Evolutionary conservation across 30 jellyfish, hydroid and myxozoan species (phyloP).

Genomic region (Cassiopea andromeda): DNA sequence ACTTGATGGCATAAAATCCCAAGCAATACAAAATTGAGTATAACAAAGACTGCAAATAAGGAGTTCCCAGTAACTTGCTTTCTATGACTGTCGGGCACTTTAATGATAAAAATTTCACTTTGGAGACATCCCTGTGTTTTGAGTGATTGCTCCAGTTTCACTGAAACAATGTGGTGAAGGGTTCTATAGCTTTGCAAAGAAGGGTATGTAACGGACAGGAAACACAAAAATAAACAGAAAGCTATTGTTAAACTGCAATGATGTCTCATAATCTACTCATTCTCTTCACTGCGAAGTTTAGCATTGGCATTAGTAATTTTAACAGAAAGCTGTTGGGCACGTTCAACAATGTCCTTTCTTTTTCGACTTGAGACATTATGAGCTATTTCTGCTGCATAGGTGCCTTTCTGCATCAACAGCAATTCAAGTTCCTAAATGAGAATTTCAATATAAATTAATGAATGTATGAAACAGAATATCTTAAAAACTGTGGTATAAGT

Average conservation of each 20-base stretch:
- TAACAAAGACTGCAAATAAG: too few relatives aligned
- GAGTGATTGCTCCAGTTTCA: too few relatives aligned
- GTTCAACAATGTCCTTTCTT: conserved; percentile 94
- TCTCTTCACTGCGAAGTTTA: conserved; percentile 93
- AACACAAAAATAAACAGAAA: background rate
- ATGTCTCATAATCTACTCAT: conserved; percentile 67
- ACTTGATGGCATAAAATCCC: too few relatives aligned
- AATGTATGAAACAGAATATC: background rate
- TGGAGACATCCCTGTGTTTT: too few relatives aligned
- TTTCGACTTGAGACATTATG: conserved; percentile 89
- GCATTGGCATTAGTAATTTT: conserved; percentile 95
- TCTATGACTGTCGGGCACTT: too few relatives aligned
- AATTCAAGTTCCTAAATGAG: conserved; percentile 85
- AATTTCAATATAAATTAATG: background rate
- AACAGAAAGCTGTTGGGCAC: conserved; percentile 92
- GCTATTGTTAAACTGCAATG: background rate
- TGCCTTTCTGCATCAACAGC: conserved; percentile 94
- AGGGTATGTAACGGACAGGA: too few relatives aligned
- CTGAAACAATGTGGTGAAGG: too few relatives aligned
- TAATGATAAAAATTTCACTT: too few relatives aligned
- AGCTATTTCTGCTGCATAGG: conserved; percentile 96
- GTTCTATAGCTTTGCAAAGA: too few relatives aligned
- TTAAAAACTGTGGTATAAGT: too few relatives aligned
- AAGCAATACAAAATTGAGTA: too few relatives aligned
- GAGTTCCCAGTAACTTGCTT: too few relatives aligned